Base-by-base conservation (phyloP, 2,888 invertebrate species). In the Quadroppia sp. region DNA sequence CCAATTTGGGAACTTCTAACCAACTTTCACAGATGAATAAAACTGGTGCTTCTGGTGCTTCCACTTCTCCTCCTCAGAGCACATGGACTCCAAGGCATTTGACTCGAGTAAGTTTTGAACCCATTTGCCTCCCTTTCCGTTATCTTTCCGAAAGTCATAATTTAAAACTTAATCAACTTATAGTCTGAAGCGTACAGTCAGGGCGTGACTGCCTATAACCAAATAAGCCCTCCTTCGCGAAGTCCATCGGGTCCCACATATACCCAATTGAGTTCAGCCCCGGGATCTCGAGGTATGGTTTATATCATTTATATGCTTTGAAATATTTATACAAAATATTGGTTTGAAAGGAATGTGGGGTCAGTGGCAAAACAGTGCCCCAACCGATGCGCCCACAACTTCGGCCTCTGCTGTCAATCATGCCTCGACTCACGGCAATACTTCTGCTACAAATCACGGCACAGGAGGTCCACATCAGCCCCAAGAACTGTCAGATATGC, bases 231-330 rank as follows among this genome's bases (percentile, higher is more conserved):
- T 59, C 76, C 78, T 32, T 87, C 89, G 74, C 87, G 91, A 80
- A 91, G 91, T 25, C 92, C 92, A n/a, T 87, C 87, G 80, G 91
- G 91, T 72, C 90, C 90, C 28, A 90, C 90, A 0, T 90, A 91
- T 81, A 90, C 90, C 15, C 90, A 90, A 81, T 82, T 91, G 23
- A 89, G 89, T 80, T 88, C 88, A 45, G 88, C 89, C 50, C 86
- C 86, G 32, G 36, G 56, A 15, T 20, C 56, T 64, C 20, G 64
- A 61, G 45, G 59, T 74, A 15, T 13, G 45, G 15, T 50, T 7
- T n/a, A 50, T 20, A 50, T 7, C 7, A 50, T 20, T 1, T n/a
- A 71, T 30, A 70, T 59, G 3, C n/a, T n/a, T n/a, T n/a, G n/a
- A n/a, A n/a, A n/a, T n/a, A n/a, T n/a, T n/a, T n/a, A n/a, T n/a